These are phyloP conservation scores for Lophura nycthemera DNA, from an alignment of 2,113 vertebrate species.

Conservation along the genomic window DNA sequence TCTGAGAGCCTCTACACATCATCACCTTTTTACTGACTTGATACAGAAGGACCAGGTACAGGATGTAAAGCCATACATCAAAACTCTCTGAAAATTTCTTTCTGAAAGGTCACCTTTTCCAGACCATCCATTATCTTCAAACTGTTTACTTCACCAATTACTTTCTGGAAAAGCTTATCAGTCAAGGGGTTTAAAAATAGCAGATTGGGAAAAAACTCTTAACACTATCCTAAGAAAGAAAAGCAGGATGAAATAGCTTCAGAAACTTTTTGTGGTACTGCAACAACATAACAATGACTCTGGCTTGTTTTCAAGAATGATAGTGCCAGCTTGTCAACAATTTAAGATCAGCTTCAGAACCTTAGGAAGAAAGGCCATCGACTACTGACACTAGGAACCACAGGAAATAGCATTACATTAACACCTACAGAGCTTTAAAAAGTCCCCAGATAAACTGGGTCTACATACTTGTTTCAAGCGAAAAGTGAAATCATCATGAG, in stretches of 20 bases:
- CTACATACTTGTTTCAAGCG: neutral
- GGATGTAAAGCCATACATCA: neutral
- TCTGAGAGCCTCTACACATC: neutral
- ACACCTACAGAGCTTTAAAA: neutral
- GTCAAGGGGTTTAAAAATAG: neutral
- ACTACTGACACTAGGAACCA: neutral
- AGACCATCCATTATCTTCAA: neutral
- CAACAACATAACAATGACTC: neutral
- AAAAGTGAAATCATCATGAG: neutral
- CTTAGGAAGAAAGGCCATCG: neutral
- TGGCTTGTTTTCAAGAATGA: neutral
- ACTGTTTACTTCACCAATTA: neutral
- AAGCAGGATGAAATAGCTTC: neutral
- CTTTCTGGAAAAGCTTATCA: constrained; percentile 2
- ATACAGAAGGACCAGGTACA: neutral
- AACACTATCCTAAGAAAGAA: neutral
- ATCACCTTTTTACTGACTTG: neutral
- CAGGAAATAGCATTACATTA: neutral
- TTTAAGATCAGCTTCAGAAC: neutral
- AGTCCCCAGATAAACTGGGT: neutral
- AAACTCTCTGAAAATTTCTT: neutral
- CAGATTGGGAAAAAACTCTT: neutral
- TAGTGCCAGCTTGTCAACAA: neutral
- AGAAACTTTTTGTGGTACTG: neutral
- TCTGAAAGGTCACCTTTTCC: neutral